phyloP scores from a whole-genome alignment of 2,888 invertebrate species.

The Drosophila silvestris region DNA sequence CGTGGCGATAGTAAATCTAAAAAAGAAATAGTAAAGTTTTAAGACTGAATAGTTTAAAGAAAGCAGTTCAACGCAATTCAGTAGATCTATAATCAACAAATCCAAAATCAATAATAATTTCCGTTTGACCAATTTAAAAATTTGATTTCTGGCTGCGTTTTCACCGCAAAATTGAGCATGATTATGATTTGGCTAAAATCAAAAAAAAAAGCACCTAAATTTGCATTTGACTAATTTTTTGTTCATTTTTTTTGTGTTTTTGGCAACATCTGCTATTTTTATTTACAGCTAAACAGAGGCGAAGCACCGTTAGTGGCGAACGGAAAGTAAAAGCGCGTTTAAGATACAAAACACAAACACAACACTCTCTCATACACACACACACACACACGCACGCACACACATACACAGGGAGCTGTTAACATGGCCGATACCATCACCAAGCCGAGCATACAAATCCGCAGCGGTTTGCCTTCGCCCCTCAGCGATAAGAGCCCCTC shows the following conservation, averaged over 20 bases:
- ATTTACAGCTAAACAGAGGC: slow-evolving; percentile 56
- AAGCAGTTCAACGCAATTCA: slow-evolving; percentile 41
- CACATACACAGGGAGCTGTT: slow-evolving; percentile 10
- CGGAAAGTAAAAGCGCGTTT: slow-evolving; percentile 73
- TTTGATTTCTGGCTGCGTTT: slow-evolving; percentile 34
- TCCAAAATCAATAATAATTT: slow-evolving; percentile 14
- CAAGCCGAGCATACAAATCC: slow-evolving; percentile 83
- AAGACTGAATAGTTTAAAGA: slow-evolving; percentile 38
- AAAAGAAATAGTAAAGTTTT: slow-evolving; percentile 15
- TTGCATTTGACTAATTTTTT: slow-evolving; percentile 50
- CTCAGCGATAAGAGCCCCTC: slow-evolving; percentile 82
- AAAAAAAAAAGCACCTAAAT: slow-evolving; percentile 21
- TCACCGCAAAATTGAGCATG: slow-evolving; percentile 48
- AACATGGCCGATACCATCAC: slow-evolving; percentile 82
- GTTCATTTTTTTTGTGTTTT: slow-evolving; percentile 20
- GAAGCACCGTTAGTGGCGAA: slow-evolving; percentile 56
- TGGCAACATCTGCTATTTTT: slow-evolving; percentile 25
- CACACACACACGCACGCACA: neutral
- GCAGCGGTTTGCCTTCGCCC: slow-evolving; percentile 69
- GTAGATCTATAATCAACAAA: slow-evolving; percentile 29
- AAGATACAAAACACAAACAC: slow-evolving; percentile 11
- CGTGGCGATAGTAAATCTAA: slow-evolving; percentile 5
- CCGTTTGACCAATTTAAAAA: slow-evolving; percentile 20
- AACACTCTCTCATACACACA: slow-evolving; percentile 9
- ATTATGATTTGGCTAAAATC: slow-evolving; percentile 35